A percentile compares a stretch with the other conserved stretches of the same genome.
Conservation (phyloP, 1,140 invertebrate genomes). For the Drosophila mojavensis region DNA sequence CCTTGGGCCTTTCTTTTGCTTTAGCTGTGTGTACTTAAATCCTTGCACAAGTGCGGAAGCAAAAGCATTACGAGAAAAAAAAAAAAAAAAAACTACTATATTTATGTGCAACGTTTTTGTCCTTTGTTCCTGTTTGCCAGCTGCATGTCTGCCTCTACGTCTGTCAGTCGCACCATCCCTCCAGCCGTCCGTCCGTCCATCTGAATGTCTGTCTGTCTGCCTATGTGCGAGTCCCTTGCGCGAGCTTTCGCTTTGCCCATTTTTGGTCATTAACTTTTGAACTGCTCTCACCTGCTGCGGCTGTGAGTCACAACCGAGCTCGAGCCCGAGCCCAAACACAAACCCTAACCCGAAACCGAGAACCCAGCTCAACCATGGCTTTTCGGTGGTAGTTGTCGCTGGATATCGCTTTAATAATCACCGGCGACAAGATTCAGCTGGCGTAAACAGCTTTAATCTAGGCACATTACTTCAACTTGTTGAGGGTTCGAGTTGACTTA, state of each 20-base stretch:
- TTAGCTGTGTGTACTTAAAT: constrained; percentile 24
- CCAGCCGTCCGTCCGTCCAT: background rate
- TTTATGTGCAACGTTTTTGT: constrained; percentile 53
- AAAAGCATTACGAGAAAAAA: constrained; percentile 59
- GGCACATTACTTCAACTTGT: constrained; percentile 33
- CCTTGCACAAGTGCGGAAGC: constrained; percentile 65
- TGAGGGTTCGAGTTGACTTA: background rate
- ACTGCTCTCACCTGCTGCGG: constrained; percentile 56
- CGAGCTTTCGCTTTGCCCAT: constrained; percentile 37
- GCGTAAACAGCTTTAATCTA: constrained; percentile 45
- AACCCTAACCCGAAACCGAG: background rate
- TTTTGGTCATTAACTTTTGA: constrained; percentile 81
- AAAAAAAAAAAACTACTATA: constrained; percentile 35
- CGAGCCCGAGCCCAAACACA: background rate
- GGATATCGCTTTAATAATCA: constrained; percentile 35
- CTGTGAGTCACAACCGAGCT: constrained; percentile 24
- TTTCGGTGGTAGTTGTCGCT: constrained; percentile 18
- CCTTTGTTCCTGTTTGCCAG: constrained; percentile 35
- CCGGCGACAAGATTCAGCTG: constrained; percentile 31
- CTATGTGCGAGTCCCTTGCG: constrained; percentile 14
- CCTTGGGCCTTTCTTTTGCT: background rate
- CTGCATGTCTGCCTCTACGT: constrained; percentile 26
- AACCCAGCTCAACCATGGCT: constrained; percentile 1
- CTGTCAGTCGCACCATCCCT: constrained; percentile 6
- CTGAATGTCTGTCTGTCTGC: constrained; percentile 11